Base-by-base conservation (phyloP, 2,113 vertebrate species). In the Isurus oxyrinchus region DNA sequence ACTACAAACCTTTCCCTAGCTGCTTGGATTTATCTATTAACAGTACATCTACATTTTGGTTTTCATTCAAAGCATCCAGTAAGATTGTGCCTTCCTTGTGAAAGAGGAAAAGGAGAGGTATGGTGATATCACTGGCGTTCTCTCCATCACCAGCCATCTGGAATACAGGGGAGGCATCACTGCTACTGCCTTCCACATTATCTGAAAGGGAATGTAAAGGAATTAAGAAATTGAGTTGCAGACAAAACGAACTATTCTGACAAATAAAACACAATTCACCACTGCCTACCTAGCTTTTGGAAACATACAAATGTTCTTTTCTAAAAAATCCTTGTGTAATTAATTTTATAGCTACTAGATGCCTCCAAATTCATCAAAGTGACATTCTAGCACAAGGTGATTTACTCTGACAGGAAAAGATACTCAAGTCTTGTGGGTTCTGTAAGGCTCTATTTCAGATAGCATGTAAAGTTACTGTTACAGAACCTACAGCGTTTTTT, bases 141-240 rank as follows among this genome's bases (percentile, higher is more conserved):
- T 97, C 97, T 3, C 98, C 98, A 2, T 98, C 98, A 31, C 98
- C 98, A 27, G 98, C 98, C 98, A 98, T 98, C 97, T 98, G 98
- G 96, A 98, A 98, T 25, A 98, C 98, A 10, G 98, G 98, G 0
- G 98, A 98, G 14, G 98, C 98, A 40, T 97, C 97, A 3, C 97
- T 98, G 94, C 97, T 98, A 96, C 98, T 98, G 91, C 98, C 98
- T 88, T 98, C 98, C 13, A 96, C 97, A 96, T 98, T 98, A 96
- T 98, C 98, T 98, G 96, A 4, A 88, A n/a, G 53, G 91, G 6
- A 94, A 72, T 0, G 59, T 3, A 44, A 53, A 7, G 31, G 53
- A 25, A 35, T 84, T 35, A 76, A 67, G 55, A 59, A 44, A 21
- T 53, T 44, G 25, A 96, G n/a, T 10, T 63, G 44, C 35, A 53